Conservation (phyloP, 2,113 vertebrate genomes). For the Periophthalmus modestus region DNA sequence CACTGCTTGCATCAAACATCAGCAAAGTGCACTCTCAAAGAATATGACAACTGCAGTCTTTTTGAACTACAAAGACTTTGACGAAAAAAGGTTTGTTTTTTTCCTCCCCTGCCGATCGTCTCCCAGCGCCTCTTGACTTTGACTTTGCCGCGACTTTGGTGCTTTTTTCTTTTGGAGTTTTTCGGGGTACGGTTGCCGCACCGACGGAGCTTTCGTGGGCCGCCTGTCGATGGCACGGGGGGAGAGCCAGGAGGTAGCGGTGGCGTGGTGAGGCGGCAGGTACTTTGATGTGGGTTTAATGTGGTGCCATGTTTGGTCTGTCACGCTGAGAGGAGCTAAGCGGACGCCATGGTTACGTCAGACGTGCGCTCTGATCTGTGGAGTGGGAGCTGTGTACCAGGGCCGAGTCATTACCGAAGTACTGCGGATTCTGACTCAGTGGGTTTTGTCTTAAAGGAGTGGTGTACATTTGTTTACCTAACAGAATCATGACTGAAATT, state of each 20-base stretch:
- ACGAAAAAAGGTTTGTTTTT: slow-evolving; percentile 60
- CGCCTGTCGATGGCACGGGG: slow-evolving; percentile 50
- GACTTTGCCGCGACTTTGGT: slow-evolving; percentile 75
- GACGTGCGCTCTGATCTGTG: slow-evolving; percentile 56
- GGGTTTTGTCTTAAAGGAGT: slow-evolving; percentile 13
- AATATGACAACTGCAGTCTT: slow-evolving; percentile 65
- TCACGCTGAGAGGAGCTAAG: slow-evolving; percentile 43
- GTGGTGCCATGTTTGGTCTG: slow-evolving; percentile 60
- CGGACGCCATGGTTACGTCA: slow-evolving; percentile 66
- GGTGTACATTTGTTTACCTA: slow-evolving; percentile 7
- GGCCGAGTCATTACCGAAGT: slow-evolving; percentile 45
- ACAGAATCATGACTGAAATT: neutral
- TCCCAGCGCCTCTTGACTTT: slow-evolving; percentile 50
- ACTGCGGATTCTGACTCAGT: slow-evolving; percentile 24
- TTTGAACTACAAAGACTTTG: slow-evolving; percentile 72
- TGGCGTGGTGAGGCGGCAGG: slow-evolving; percentile 54
- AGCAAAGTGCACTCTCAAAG: slow-evolving; percentile 58
- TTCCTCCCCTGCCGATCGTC: slow-evolving; percentile 38
- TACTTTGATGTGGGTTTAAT: slow-evolving; percentile 74
- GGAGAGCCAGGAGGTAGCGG: slow-evolving; percentile 51
- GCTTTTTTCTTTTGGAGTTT: slow-evolving; percentile 49
- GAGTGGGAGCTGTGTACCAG: slow-evolving; percentile 48
- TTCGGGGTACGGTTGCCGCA: slow-evolving; percentile 28
- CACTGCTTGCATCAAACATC: slow-evolving; percentile 66
- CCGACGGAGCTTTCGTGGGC: slow-evolving; percentile 25